Evolutionary conservation across 2,797 vertebrate genomes (phyloP).

Genomic region (Chaetophractus vellerosus): DNA sequence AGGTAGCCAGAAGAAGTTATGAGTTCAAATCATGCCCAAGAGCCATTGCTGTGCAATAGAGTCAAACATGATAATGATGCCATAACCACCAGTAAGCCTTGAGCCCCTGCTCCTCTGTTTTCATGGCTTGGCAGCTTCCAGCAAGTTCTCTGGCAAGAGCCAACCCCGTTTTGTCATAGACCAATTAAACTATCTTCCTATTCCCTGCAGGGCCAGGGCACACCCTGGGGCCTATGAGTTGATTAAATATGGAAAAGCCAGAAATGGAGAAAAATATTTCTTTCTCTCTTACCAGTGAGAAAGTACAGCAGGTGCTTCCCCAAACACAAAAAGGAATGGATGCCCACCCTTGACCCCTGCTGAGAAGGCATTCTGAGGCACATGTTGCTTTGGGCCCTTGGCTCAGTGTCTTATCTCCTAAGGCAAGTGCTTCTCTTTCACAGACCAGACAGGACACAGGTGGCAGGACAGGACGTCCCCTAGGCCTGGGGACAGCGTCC

Average conservation of each 20-base stretch:
- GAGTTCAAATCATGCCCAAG: background rate
- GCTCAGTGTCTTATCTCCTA: background rate
- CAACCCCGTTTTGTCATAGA: background rate
- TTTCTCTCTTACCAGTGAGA: background rate
- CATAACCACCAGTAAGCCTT: background rate
- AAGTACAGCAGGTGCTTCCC: background rate
- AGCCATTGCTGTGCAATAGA: background rate
- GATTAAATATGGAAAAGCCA: background rate
- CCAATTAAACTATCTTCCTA: background rate
- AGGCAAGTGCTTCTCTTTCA: background rate
- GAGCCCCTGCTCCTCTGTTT: background rate
- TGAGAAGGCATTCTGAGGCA: background rate
- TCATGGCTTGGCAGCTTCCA: background rate
- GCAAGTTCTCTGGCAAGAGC: conserved; percentile 50
- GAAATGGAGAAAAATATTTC: background rate
- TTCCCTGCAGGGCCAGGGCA: background rate
- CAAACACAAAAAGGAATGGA: background rate
- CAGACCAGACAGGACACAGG: background rate
- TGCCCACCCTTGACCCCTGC: background rate
- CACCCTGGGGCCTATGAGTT: background rate
- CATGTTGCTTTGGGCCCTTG: background rate
- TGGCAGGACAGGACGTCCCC: rapidly evolving
- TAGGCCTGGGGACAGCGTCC: background rate
- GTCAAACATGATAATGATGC: background rate
- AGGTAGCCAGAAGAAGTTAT: background rate